These are phyloP conservation scores for Poeciliopsis turneri DNA, from an alignment of 2,797 vertebrate genomes.

Conservation along the genomic window DNA sequence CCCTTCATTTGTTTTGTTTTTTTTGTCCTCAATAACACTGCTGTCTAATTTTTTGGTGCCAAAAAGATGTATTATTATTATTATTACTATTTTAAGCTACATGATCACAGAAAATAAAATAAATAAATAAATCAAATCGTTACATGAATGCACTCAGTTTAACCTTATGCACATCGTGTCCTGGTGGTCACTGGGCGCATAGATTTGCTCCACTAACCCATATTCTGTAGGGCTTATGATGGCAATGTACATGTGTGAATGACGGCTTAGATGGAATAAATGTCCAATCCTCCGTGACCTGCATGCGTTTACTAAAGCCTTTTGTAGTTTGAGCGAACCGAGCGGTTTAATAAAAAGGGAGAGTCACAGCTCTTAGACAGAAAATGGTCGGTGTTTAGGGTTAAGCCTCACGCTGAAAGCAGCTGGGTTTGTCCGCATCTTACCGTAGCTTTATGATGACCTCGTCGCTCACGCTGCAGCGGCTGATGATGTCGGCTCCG, in stretches of 20 bases:
- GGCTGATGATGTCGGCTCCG: constrained; percentile 38
- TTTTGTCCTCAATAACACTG: background rate
- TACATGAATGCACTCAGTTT: background rate
- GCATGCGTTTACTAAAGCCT: constrained; percentile 15
- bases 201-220: constrained; percentile 78
- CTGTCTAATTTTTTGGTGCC: background rate
- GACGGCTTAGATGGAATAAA: constrained; percentile 14
- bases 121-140: background rate
- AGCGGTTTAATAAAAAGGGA: background rate
- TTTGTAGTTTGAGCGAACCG: constrained; percentile 5
- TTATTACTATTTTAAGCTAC: background rate
- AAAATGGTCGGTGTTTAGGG: constrained; percentile 17
- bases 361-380: background rate
- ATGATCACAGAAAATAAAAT: background rate
- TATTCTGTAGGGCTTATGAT: constrained; percentile 48
- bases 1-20: background rate
- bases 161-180: background rate
- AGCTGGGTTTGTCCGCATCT: constrained; percentile 34
- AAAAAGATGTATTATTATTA: background rate
- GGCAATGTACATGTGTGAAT: constrained; percentile 26
- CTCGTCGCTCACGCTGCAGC: constrained; percentile 52
- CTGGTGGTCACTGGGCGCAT: constrained; percentile 43
- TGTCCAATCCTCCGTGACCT: constrained; percentile 4
- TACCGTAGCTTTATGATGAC: constrained; percentile 63
- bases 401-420: constrained; percentile 3